These are phyloP conservation scores for Marcusenius ussheri DNA, from an alignment of 2,113 vertebrate genomes.

Conservation along the genomic window DNA sequence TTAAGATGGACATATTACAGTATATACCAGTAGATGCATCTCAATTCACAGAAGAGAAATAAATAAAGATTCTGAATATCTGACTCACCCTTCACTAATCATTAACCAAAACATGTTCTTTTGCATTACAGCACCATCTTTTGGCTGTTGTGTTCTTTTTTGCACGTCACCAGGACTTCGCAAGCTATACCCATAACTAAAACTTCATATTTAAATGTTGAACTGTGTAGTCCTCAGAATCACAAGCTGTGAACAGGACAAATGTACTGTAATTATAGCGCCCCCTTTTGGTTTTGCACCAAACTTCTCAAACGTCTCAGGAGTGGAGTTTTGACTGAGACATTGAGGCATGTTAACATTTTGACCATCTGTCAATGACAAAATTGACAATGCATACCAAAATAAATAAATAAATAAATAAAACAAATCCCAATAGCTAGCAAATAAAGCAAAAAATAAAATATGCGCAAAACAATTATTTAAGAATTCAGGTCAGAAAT, in stretches of 20 bases:
- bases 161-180: neutral
- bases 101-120: neutral
- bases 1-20: neutral
- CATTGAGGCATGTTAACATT: neutral
- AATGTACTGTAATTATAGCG: neutral
- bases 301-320: neutral
- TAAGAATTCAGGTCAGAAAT: no score
- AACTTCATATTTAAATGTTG: neutral
- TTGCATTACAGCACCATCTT: neutral
- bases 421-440: neutral
- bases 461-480: no score
- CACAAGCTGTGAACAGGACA: neutral
- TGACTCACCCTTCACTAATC: neutral
- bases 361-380: neutral
- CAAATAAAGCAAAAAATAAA: no score
- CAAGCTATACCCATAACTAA: neutral
- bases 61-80: neutral
- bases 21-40: neutral
- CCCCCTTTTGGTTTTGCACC: neutral
- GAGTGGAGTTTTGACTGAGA: neutral
- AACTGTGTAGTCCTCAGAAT: neutral
- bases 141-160: neutral
- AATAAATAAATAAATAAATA: neutral
- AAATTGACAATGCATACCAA: neutral
- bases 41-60: neutral